A percentile compares a stretch with the other conserved stretches of the same genome.
These are phyloP conservation scores for Mythimna albipuncta DNA, from an alignment of 2,888 invertebrate species.

Conservation along the genomic window DNA sequence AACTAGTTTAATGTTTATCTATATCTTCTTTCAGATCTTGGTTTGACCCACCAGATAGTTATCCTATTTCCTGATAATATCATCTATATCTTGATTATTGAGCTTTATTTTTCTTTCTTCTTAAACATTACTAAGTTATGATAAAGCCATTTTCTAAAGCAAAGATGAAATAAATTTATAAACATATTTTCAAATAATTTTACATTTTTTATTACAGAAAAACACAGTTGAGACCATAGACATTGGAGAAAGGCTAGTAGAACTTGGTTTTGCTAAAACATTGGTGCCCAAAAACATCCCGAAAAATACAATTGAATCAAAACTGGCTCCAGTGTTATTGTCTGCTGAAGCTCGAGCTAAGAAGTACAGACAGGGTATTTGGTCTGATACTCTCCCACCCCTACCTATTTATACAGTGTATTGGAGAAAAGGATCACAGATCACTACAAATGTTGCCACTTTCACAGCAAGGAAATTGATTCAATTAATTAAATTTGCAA, in stretches of 20 bases:
- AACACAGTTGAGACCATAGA: conserved; percentile 84
- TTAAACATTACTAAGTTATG: too few relatives aligned
- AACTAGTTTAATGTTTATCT: too few relatives aligned
- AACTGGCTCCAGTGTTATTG: conserved; percentile 80
- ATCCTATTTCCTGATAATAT: too few relatives aligned
- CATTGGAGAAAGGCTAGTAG: conserved; percentile 85
- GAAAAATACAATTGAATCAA: conserved; percentile 83
- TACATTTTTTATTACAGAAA: conserved; percentile 72
- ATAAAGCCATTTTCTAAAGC: too few relatives aligned
- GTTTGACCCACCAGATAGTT: too few relatives aligned
- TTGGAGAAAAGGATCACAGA: conserved; percentile 82
- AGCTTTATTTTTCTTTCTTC: too few relatives aligned
- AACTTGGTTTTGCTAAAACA: conserved; percentile 86
- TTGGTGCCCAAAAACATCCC: conserved; percentile 77
- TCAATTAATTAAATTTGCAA: conserved; percentile 70
- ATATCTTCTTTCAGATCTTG: too few relatives aligned
- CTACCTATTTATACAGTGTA: conserved; percentile 80
- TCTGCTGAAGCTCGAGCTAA: conserved; percentile 85
- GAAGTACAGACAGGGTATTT: conserved; percentile 83
- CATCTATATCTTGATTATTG: too few relatives aligned
- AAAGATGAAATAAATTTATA: too few relatives aligned
- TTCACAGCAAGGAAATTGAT: conserved; percentile 75
- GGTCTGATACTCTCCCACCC: conserved; percentile 86
- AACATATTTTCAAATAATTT: neutral
- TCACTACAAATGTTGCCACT: conserved; percentile 69